Evolutionary conservation across 2,113 vertebrate species (phyloP).

Genomic region (Danio rerio): GRCz12tu NC_133194.1:34180001-34180500

Average conservation of each 20-base stretch:
- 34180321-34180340: neutral
- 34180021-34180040: slow-evolving; percentile 21
- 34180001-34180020: slow-evolving; percentile 10
- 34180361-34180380: neutral
- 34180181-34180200: neutral
- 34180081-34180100: neutral
- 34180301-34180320: neutral
- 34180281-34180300: neutral
- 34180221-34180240: neutral
- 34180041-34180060: slow-evolving; percentile 27
- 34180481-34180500: too few relatives aligned
- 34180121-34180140: neutral
- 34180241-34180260: neutral
- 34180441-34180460: too few relatives aligned
- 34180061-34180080: slow-evolving; percentile 37
- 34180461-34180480: too few relatives aligned
- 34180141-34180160: neutral
- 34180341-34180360: neutral
- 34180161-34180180: neutral
- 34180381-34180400: neutral
- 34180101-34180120: neutral
- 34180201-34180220: neutral
- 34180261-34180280: neutral
- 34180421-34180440: too few relatives aligned
- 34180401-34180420: neutral